Evolutionary conservation across 2,113 vertebrate species (phyloP).

Genomic region (Parus major): DNA sequence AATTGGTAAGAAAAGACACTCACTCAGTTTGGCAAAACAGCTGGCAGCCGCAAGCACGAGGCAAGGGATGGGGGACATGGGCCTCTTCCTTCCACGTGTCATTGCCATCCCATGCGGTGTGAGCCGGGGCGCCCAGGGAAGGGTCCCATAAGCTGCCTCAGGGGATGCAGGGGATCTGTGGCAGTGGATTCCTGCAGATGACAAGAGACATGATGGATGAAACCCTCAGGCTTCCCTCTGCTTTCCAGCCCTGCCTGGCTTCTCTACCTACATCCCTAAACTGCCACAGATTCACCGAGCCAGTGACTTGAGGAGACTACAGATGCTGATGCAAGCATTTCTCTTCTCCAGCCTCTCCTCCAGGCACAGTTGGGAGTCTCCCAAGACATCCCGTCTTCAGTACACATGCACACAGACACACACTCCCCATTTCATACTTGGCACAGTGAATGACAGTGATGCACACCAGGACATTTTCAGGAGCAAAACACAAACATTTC

Average conservation of each 20-base stretch:
- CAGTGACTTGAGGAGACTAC: not conserved
- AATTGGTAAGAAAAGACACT: constrained; percentile 35
- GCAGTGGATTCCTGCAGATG: not conserved
- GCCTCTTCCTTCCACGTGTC: constrained; percentile 29
- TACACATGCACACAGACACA: not conserved
- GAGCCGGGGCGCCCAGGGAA: constrained; percentile 19
- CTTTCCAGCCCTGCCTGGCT: not conserved
- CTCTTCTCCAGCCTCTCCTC: not conserved
- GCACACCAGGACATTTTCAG: not conserved
- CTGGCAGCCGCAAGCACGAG: constrained; percentile 48
- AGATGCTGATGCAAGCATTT: not conserved
- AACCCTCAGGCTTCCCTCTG: not conserved
- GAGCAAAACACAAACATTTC: not conserved
- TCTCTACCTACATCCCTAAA: not conserved
- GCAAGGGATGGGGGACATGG: constrained; percentile 35
- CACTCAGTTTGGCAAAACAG: constrained; percentile 70
- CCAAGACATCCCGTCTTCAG: not conserved
- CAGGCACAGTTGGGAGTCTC: fast-evolving
- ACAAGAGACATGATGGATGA: not conserved
- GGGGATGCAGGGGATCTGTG: not conserved
- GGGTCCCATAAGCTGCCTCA: constrained; percentile 70
- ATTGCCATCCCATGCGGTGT: constrained; percentile 51
- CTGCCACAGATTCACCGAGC: not conserved
- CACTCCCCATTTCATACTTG: not conserved
- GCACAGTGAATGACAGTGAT: not conserved